phyloP scores from a whole-genome alignment of 1,140 invertebrate genomes.

The Sitodiplosis mosellana region DNA sequence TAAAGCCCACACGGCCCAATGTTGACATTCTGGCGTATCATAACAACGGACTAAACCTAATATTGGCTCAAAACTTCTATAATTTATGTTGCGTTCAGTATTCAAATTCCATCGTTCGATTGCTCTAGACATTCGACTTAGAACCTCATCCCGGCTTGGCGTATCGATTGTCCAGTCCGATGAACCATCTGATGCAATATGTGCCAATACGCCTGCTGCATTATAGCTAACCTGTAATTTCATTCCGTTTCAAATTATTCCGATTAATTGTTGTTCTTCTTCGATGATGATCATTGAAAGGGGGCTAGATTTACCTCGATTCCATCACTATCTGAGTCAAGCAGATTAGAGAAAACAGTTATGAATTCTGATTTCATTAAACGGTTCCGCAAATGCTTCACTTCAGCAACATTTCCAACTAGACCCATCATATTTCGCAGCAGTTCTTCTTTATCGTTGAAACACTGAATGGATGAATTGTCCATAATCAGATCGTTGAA shows the following conservation, averaged over 20 bases:
- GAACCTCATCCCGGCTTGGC: slow-evolving; percentile 52
- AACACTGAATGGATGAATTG: slow-evolving; percentile 34
- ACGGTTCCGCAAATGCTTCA: slow-evolving; percentile 56
- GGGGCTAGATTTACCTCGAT: slow-evolving; percentile 65
- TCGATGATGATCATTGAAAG: too few species aligned
- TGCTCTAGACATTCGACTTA: slow-evolving; percentile 55
- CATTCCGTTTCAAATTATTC: background rate
- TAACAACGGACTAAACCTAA: slow-evolving; percentile 57
- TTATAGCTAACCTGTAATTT: slow-evolving; percentile 74
- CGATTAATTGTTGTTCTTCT: too few species aligned
- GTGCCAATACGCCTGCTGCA: slow-evolving; percentile 85
- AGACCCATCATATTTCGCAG: slow-evolving; percentile 93
- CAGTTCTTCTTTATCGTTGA: slow-evolving; percentile 73
- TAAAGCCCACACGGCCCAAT: slow-evolving; percentile 95
- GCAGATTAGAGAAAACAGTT: slow-evolving; percentile 63
- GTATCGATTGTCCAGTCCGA: slow-evolving; percentile 58
- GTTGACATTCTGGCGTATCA: slow-evolving; percentile 77
- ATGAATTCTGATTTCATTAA: slow-evolving; percentile 77
- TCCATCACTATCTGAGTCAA: slow-evolving; percentile 73
- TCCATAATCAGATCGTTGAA: slow-evolving; percentile 2
- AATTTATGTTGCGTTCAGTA: slow-evolving; percentile 87
- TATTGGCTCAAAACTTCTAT: slow-evolving; percentile 86
- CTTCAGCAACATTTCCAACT: slow-evolving; percentile 92
- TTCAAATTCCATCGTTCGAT: slow-evolving; percentile 76
- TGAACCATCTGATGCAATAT: slow-evolving; percentile 83